Evolutionary conservation across 2,888 invertebrate species (phyloP), one percentile per base, ranked within the genome.

Genomic region (Acanthoscelides obtectus): DNA sequence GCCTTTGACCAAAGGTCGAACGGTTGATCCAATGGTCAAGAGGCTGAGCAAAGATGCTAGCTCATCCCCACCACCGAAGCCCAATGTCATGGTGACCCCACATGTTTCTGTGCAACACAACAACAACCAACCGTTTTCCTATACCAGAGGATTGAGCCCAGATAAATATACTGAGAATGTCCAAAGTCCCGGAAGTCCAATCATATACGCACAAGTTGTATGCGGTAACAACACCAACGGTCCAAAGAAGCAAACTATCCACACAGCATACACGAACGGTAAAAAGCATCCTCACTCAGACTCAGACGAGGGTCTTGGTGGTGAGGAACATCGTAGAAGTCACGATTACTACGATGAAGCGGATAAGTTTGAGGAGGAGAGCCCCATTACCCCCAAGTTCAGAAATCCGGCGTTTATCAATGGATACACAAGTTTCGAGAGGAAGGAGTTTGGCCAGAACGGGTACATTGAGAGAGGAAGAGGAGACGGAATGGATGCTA

Each of bases 41-140:
- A 89, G 93, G 76, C 84, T 94, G 73, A 93, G 91, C 75, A 90
- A 90, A 84, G 93, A 93, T 78, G 90, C 90, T 77, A 87, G 89
- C 69, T 89, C 91, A 12, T 89, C 91, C 0, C 90, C 92, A 0
- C 90, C 91, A 0, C 90, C 92, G 0, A 90, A 89, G 80, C 84
- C 86, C 22, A 86, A 85, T 66, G 79, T 84, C 22, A 86, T 91
- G 83, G 88, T 92, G 71, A 87, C 89, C 20, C 89, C 91, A 22
- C 86, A 89, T 69, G 86, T 87, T 3, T 89, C 89, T 76, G 89
- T 90, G 66, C 89, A 89, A 22, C 89, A 89, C 76, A 93, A 93
- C 81, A 89, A 89, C 77, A 93, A 93, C 81, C 90, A 93, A 81
- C 94, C 94, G 27, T 95, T 95, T 84, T 95, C 94, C 0, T 95